A percentile compares a stretch with the other conserved stretches of the same genome.
These are phyloP conservation scores for Dioctria linearis DNA, from an alignment of 2,888 invertebrate species.

Conservation along the genomic window DNA sequence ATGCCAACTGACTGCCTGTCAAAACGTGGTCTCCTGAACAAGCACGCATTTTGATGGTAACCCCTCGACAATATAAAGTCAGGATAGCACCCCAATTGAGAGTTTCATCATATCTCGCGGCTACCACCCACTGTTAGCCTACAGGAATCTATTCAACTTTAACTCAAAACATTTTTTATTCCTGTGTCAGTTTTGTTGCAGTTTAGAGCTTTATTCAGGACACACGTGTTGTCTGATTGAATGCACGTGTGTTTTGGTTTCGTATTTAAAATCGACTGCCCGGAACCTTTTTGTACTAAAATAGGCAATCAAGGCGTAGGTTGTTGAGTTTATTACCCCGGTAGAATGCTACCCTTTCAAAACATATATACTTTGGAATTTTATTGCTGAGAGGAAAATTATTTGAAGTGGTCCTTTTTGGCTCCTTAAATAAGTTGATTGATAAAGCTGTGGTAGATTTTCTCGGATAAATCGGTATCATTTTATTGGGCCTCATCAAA, in stretches of 20 bases:
- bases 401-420: too few species aligned
- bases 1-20: slow-evolving; percentile 52
- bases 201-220: slow-evolving; percentile 52
- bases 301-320: background rate
- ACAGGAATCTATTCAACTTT: slow-evolving; percentile 49
- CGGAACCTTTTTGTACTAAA: slow-evolving; percentile 32
- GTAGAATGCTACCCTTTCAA: background rate
- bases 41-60: slow-evolving; percentile 57
- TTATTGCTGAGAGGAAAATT: too few species aligned
- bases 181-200: slow-evolving; percentile 58
- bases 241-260: slow-evolving; percentile 72
- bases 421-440: too few species aligned
- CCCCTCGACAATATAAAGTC: slow-evolving; percentile 37
- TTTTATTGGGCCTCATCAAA: too few species aligned
- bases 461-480: too few species aligned
- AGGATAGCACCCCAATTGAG: background rate
- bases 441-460: too few species aligned
- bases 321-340: slow-evolving; percentile 32
- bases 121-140: slow-evolving; percentile 53
- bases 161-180: slow-evolving; percentile 52
- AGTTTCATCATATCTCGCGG: slow-evolving; percentile 26
- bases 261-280: slow-evolving; percentile 30
- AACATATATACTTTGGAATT: too few species aligned
- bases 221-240: slow-evolving; percentile 64
- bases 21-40: slow-evolving; percentile 20